Percentiles rank a stretch among this genome's conserved stretches.
These are phyloP conservation scores for Periphyllus acericola DNA, from an alignment of 2,888 invertebrate genomes.

Conservation along the genomic window DNA sequence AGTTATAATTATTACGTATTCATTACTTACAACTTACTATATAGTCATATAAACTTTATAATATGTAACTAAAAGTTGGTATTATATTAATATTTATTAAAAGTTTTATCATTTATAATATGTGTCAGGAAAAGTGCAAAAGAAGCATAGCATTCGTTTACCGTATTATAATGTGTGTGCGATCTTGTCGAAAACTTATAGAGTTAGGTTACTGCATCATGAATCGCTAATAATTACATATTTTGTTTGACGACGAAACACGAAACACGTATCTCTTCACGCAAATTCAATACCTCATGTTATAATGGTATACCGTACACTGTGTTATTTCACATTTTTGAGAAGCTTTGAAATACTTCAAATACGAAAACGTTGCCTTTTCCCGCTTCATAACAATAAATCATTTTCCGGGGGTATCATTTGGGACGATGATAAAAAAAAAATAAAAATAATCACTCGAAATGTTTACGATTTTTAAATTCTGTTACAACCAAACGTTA, in stretches of 20 bases:
- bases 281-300: too few relatives aligned
- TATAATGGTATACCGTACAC: too few relatives aligned
- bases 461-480: neutral
- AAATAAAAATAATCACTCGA: too few relatives aligned
- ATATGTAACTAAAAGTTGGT: conserved; percentile 36
- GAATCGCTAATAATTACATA: conserved; percentile 32
- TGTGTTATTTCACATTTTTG: too few relatives aligned
- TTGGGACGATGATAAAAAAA: too few relatives aligned
- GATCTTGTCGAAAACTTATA: conserved; percentile 40
- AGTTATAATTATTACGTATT: conserved; percentile 43
- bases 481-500: neutral
- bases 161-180: neutral
- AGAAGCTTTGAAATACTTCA: too few relatives aligned
- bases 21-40: neutral
- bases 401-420: too few relatives aligned
- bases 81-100: conserved; percentile 48
- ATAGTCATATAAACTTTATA: conserved; percentile 37
- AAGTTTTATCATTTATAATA: conserved; percentile 58
- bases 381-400: too few relatives aligned
- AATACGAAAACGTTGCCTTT: too few relatives aligned
- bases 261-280: neutral
- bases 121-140: conserved; percentile 12
- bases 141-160: conserved; percentile 12
- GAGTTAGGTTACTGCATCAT: neutral
- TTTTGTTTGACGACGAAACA: neutral